Base-by-base conservation (phyloP, 1,140 invertebrate genomes). In the Maniola jurtina region DNA sequence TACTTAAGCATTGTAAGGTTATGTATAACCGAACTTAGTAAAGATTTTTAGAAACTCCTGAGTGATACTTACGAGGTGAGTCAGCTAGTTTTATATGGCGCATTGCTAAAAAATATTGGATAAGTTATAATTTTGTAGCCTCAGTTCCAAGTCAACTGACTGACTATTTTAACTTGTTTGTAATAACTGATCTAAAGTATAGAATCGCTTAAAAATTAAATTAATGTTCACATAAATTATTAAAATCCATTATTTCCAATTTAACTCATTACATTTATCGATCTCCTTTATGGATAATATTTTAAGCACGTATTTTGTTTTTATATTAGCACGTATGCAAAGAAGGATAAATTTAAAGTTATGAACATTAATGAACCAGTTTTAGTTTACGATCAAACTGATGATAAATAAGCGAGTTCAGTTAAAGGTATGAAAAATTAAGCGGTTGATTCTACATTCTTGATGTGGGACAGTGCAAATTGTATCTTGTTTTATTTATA, bases 351-450 rank as follows among this genome's bases (percentile, higher is more conserved):
- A 79, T 81, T 84, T 74, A 73, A 76, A 83, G 76, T 83, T 82
- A 81, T 85, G 77, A 80, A 80, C 79, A 83, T 81, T 83, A 84
- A 84, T 83, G 83, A 83, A 82, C 77, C 75, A 76, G 81, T 83
- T 82, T 82, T 77, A 82, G 82, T 80, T 82, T 85, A 83, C 74
- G 77, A 85, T 78, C 74, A 74, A 71, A 76, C 60, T 73, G 59
- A 68, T 72, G 77, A 81, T 80, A 80, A 79, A 84, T 78, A 76
- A 74, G 75, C 75, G 68, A 75, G 72, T 78, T 73, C 61, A 68
- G 56, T n/a, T 69, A 62, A 64, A 77, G 54, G 68, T 64, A 74
- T 78, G 68, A 79, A 79, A 72, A 76, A 74, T 64, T 73, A 79
- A 76, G 68, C 66, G 61, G 59, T 70, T 67, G 64, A 64, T 67